These are phyloP conservation scores for Capreolus pygargus DNA, from an alignment of 2,113 vertebrate species.

Conservation along the genomic window DNA sequence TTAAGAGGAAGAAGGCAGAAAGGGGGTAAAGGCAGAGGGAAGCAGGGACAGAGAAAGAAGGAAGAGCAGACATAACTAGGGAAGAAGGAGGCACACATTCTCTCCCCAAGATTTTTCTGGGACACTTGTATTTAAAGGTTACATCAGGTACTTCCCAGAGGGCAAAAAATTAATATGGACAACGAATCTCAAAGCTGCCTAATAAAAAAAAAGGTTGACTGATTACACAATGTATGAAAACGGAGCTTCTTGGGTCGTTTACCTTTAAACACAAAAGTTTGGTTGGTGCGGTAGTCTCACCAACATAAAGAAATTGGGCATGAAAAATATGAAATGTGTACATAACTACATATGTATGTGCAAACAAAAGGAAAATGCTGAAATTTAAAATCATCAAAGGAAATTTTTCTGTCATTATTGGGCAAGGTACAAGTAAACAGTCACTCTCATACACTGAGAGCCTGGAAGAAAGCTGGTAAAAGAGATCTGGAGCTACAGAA, in stretches of 20 bases:
- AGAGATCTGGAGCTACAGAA: background rate
- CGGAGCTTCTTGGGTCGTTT: background rate
- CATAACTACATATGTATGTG: background rate
- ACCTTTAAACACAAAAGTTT: background rate
- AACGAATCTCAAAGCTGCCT: background rate
- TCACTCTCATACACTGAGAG: background rate
- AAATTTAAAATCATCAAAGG: background rate
- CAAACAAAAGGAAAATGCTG: background rate
- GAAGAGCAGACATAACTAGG: background rate
- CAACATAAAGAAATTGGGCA: background rate
- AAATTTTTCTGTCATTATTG: background rate
- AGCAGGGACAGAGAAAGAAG: background rate
- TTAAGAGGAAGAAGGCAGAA: background rate
- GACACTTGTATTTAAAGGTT: background rate
- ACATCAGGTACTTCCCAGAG: background rate
- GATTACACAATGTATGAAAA: background rate
- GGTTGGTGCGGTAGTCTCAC: background rate
- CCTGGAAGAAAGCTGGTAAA: slow-evolving; percentile 1
- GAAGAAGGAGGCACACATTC: background rate
- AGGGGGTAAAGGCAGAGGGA: background rate
- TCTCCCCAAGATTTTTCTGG: background rate
- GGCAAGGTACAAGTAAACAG: background rate
- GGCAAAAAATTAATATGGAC: background rate
- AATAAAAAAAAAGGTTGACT: background rate
- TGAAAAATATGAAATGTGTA: background rate